Evolutionary conservation across 2,888 invertebrate species (phyloP).

Genomic region (Xylota segnis): DNA sequence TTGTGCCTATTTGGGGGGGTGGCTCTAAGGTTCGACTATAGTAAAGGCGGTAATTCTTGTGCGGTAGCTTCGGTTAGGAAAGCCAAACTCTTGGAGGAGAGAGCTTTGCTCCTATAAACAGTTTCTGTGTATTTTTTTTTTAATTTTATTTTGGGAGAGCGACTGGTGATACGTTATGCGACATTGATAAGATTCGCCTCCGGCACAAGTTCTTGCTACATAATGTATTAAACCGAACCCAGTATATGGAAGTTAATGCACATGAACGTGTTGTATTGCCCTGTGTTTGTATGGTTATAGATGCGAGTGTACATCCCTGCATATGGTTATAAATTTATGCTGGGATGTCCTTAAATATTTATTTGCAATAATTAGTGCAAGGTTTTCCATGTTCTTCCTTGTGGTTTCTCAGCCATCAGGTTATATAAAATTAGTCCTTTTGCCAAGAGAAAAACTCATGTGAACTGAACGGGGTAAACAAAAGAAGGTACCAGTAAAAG

Average conservation of each 20-base stretch:
- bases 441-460: not conserved
- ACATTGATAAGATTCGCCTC: conserved; percentile 57
- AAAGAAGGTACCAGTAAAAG: not conserved
- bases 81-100: conserved; percentile 25
- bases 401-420: not conserved
- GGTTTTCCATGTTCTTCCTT: too few species aligned
- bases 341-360: too few species aligned
- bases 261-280: not conserved
- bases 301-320: too few species aligned
- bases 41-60: conserved; percentile 49
- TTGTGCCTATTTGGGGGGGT: conserved; percentile 46
- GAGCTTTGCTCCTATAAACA: conserved; percentile 46
- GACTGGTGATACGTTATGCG: conserved; percentile 38
- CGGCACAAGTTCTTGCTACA: not conserved
- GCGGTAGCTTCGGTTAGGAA: conserved; percentile 39
- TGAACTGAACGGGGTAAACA: not conserved
- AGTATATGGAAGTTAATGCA: not conserved
- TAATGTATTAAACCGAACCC: not conserved
- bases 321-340: too few species aligned
- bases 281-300: too few species aligned
- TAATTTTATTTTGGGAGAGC: conserved; percentile 14
- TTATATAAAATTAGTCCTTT: not conserved
- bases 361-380: too few species aligned
- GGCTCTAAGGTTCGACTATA: conserved; percentile 15
- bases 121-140: conserved; percentile 13